A percentile compares a stretch with the other conserved stretches of the same genome.
These are phyloP conservation scores for Ruditapes philippinarum DNA, from an alignment of 1,140 invertebrate species.

Conservation along the genomic window DNA sequence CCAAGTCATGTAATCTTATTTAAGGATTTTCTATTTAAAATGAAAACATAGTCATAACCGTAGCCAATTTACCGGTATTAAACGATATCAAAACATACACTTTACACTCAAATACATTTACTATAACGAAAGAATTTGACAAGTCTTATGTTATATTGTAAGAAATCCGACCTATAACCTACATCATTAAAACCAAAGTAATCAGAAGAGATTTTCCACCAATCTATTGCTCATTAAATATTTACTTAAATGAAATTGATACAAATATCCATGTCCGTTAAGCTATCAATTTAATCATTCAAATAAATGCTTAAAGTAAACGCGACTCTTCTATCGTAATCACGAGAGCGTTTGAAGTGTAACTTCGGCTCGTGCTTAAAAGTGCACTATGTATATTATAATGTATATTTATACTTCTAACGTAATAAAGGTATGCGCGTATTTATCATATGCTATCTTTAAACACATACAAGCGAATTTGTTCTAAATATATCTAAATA, in stretches of 20 bases:
- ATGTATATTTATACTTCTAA: constrained; percentile 48
- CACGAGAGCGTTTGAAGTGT: background rate
- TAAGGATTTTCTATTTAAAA: constrained; percentile 37
- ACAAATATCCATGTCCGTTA: background rate
- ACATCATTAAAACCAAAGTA: constrained; percentile 36
- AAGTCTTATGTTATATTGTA: background rate
- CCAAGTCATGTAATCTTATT: constrained; percentile 42
- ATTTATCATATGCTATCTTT: background rate
- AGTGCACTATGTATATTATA: constrained; percentile 4
- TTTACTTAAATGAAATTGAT: constrained; percentile 53
- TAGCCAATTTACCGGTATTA: constrained; percentile 12
- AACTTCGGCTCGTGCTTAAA: background rate
- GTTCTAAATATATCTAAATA: no score
- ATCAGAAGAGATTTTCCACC: constrained; percentile 21
- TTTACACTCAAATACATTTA: constrained; percentile 30
- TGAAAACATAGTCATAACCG: constrained; percentile 3
- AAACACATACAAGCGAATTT: background rate
- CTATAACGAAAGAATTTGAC: constrained; percentile 5
- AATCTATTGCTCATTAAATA: constrained; percentile 61
- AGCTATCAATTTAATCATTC: background rate
- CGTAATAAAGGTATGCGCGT: constrained; percentile 49
- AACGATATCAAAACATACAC: constrained; percentile 11
- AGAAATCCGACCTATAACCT: background rate
- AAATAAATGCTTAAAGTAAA: constrained; percentile 17
- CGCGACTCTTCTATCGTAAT: background rate